Conservation (phyloP, 2,113 vertebrate genomes). For the Myocastor coypus region DNA sequence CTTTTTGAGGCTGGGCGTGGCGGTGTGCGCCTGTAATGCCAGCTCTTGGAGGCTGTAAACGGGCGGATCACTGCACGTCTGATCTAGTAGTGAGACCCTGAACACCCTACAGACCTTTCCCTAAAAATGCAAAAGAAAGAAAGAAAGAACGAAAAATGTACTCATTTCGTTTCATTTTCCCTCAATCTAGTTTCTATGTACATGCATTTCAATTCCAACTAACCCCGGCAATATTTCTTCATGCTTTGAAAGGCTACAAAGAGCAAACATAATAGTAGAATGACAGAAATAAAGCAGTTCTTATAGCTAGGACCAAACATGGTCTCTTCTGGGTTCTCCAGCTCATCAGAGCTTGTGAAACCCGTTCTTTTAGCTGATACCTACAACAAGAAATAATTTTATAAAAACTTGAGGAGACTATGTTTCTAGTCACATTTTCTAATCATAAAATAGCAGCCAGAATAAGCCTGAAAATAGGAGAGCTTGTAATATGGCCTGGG, state of each 20-base stretch:
- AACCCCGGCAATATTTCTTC: neutral
- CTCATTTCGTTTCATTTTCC: neutral
- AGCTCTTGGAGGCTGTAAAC: too few relatives aligned
- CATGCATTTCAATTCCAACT: neutral
- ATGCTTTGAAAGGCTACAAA: neutral
- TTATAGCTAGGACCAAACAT: neutral
- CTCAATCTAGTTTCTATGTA: neutral
- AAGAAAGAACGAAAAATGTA: neutral
- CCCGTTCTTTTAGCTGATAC: neutral
- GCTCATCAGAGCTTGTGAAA: too few relatives aligned
- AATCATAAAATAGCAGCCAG: neutral
- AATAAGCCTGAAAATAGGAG: neutral
- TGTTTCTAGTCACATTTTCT: neutral
- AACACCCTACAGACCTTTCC: too few relatives aligned
- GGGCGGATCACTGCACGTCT: too few relatives aligned
- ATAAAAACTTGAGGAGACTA: neutral
- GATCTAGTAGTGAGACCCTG: too few relatives aligned
- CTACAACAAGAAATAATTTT: neutral
- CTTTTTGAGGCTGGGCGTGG: neutral
- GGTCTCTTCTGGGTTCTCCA: too few relatives aligned
- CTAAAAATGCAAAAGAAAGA: too few relatives aligned
- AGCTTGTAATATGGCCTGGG: neutral
- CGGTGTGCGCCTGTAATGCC: too few relatives aligned
- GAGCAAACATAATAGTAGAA: neutral
- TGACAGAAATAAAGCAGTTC: neutral